These are phyloP conservation scores for Drosophila meridionalis DNA, from an alignment of 2,888 invertebrate species.

Conservation along the genomic window DNA sequence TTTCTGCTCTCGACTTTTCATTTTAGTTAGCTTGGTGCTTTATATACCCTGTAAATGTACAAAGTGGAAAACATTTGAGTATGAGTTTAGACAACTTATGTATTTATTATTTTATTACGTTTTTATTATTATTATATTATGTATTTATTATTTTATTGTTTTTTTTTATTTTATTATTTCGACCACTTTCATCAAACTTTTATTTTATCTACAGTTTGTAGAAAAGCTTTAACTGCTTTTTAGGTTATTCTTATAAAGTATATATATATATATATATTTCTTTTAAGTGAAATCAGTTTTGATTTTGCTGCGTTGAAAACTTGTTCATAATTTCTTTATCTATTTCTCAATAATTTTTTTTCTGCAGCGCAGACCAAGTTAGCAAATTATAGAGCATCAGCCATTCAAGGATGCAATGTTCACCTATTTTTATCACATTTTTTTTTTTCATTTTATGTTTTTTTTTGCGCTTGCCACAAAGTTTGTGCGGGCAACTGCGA, in stretches of 20 bases:
- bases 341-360: background rate
- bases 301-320: background rate
- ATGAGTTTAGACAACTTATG: no score
- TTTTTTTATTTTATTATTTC: background rate
- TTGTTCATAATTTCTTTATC: background rate
- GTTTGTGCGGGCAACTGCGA: constrained; percentile 56
- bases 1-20: background rate
- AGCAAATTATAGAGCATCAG: background rate
- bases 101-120: no score
- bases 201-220: background rate
- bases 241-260: background rate
- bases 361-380: background rate
- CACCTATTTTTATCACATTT: constrained; percentile 1
- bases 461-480: constrained; percentile 34
- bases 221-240: background rate
- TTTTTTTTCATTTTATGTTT: constrained; percentile 7
- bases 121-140: no score
- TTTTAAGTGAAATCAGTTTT: background rate
- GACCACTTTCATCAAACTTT: background rate
- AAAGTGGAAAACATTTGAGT: background rate
- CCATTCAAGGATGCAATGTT: background rate
- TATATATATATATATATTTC: background rate
- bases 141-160: no score
- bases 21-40: constrained; percentile 4
- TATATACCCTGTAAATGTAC: constrained; percentile 7